Evolutionary conservation across 2,113 vertebrate species (phyloP), one percentile per base, ranked within the genome.

Genomic region (Bufo bufo): DNA sequence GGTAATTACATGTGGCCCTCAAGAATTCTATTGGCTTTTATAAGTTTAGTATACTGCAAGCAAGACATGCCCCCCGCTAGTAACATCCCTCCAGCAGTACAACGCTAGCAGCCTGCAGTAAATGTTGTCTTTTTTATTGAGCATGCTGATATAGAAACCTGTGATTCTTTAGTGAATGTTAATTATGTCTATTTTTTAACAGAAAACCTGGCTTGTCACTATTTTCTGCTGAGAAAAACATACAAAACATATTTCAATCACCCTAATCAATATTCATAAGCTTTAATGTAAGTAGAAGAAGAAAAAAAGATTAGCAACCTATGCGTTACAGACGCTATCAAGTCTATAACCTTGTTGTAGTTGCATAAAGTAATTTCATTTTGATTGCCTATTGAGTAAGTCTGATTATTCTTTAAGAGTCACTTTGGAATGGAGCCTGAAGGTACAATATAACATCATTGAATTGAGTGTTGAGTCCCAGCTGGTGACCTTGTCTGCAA

Each of bases 391-490:
- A 91, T 93, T 94, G 93, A 94, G 90, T 92, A 93, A 91, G 93
- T 92, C 93, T 93, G 93, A 94, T 94, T 93, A 92, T 94, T 93
- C 93, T 92, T 93, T 93, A 94, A 93, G 93, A 94, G 92, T 94
- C 92, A 89, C 91, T 94, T 92, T 94, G 92, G 92, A 94, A 91
- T 89, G 90, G 90, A 92, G 93, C 93, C 93, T 94, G 93, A 94
- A 94, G 94, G 93, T 93, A 94, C 93, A 94, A 94, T 94, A 93
- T 94, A 93, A 94, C 93, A 94, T 94, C 94, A 94, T 94, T 94
- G 93, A 93, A 93, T 91, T 77, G 92, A 92, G 92, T 82, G 69
- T 92, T 90, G 93, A 94, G 91, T 93, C 93, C 92, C 94, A 94
- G 92, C 91, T 93, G 93, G 92, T 93, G 93, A 93, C 93, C 92